Evolutionary conservation across 2,797 vertebrate species (phyloP).

Genomic region (Tenualosa ilisha): DNA sequence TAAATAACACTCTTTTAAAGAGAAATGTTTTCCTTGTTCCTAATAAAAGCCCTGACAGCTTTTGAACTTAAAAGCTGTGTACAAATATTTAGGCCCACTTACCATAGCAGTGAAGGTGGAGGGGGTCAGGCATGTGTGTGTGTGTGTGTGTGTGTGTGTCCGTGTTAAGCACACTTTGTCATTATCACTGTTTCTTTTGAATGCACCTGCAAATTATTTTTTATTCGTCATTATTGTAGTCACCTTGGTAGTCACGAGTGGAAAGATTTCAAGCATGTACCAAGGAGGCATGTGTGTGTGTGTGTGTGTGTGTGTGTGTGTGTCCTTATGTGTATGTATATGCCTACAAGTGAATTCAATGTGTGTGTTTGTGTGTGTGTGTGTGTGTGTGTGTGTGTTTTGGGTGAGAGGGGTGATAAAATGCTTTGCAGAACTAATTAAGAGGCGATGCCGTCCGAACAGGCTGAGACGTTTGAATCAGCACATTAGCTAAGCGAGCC

Average conservation of each 20-base stretch:
- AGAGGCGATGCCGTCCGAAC: constrained; percentile 21
- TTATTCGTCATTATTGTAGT: background rate
- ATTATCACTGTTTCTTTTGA: background rate
- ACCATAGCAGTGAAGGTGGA: background rate
- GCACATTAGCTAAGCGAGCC: constrained; percentile 42
- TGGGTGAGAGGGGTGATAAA: constrained; percentile 40
- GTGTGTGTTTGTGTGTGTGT: background rate
- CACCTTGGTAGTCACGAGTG: background rate
- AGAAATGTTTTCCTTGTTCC: background rate
- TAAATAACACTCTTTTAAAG: background rate
- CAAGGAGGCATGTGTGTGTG: background rate
- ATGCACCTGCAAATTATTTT: background rate
- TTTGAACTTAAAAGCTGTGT: background rate
- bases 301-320: background rate
- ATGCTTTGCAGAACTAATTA: constrained; percentile 53
- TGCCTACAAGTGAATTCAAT: background rate
- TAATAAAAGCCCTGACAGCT: background rate
- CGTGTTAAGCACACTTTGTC: background rate
- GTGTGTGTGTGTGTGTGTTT: background rate
- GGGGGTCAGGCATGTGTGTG: background rate
- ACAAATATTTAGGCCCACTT: background rate
- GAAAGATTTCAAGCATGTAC: no score
- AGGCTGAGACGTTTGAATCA: constrained; percentile 51
- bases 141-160: background rate
- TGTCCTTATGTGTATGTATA: background rate